Base-by-base conservation (phyloP, 2,113 vertebrate species). In the Pristiophorus japonicus region DNA sequence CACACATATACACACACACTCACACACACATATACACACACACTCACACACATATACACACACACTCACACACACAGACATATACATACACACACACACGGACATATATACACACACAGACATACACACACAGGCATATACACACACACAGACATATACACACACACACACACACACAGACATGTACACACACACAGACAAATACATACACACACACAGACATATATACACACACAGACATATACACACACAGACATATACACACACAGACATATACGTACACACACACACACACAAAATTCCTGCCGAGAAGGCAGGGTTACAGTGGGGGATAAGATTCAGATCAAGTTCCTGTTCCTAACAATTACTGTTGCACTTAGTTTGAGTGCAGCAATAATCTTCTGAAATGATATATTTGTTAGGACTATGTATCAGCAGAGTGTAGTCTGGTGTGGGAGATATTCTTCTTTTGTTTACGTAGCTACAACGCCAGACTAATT, bases 381-480 rank as follows among this genome's bases (percentile, higher is more conserved):
- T 73, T 51, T 45, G 63, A 94, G 38, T 47, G 62, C 47, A 11
- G 11, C 27, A 94, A 45, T 45, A 51, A 73, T 70, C 93, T 70
- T 65, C 65, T 92, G 62, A 92, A 92, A 20, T 63, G 62, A 92
- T 63, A 51, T 30, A 70, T 47, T 51, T 94, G 42, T 47, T 70
- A 5, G 66, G 38, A 27, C 24, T 94, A 34, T 45, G 27, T 27
- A 94, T 94, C 65, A 94, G 10, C 92, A 70, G 38, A 47, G 42
- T 42, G 24, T 67, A 24, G 42, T 4, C 66, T 51, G 24, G 6
- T 94, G 7, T 65, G 92, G 63, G 92, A 94, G 92, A 65, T 93
- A 65, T 67, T 45, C 45, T 67, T 67, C 42, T 11, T 94, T 94
- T 94, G 93, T 94, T 94, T 94, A 94, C 34, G 30, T 67, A 27